These are phyloP conservation scores for Prenolepis imparis DNA, from an alignment of 2,888 invertebrate genomes.

Conservation along the genomic window DNA sequence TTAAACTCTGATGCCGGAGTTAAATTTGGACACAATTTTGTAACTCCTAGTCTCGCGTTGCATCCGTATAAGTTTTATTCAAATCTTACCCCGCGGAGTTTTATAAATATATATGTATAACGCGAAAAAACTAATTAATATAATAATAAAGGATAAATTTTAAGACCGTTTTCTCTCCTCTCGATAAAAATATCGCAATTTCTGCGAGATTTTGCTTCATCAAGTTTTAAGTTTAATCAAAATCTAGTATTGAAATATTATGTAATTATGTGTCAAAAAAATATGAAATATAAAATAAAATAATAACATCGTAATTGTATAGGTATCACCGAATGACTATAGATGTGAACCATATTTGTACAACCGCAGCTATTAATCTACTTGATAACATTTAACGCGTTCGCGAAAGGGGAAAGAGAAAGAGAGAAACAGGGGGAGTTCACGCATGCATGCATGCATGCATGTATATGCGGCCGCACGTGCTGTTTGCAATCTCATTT, in stretches of 20 bases:
- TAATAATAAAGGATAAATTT: background rate
- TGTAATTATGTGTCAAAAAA: background rate
- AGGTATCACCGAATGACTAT: background rate
- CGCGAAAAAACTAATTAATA: background rate
- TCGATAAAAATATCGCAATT: background rate
- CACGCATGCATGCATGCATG: background rate
- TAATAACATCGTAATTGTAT: background rate
- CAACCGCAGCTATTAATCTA: background rate
- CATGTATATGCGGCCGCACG: constrained; percentile 10
- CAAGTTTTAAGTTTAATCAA: background rate
- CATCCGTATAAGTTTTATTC: background rate
- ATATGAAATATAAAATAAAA: background rate
- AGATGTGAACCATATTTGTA: constrained; percentile 5
- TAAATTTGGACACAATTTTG: background rate
- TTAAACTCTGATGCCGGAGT: background rate
- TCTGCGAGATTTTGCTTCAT: background rate
- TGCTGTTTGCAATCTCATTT: constrained; percentile 36
- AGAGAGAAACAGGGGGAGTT: background rate
- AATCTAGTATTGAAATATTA: background rate
- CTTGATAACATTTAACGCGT: constrained; percentile 15
- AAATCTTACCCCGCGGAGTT: background rate
- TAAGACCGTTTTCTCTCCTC: background rate
- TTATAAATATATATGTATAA: background rate
- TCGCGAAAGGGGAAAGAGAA: background rate
- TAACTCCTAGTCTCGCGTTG: background rate